phyloP scores from a whole-genome alignment of 2,113 vertebrate genomes.

The Athene noctua region DNA sequence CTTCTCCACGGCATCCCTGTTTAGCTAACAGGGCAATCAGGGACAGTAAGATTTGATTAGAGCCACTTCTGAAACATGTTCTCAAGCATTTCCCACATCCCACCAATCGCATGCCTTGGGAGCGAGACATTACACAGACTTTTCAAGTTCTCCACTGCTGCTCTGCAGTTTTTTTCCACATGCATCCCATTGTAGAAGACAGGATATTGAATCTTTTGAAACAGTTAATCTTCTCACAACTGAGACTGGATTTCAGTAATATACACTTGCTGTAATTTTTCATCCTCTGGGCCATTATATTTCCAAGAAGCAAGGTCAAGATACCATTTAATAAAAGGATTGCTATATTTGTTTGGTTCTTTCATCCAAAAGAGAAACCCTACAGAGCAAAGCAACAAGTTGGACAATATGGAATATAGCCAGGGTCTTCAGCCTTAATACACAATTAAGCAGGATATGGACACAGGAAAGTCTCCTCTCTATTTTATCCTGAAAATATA shows the following conservation, averaged over 20 bases:
- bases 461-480: background rate
- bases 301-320: slow-evolving; percentile 30
- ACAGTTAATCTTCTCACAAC: background rate
- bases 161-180: background rate
- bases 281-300: background rate
- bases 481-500: background rate
- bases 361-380: background rate
- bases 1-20: background rate
- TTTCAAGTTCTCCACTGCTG: background rate
- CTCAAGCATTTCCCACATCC: background rate
- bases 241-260: slow-evolving; percentile 6
- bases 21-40: background rate
- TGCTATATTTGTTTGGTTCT: background rate
- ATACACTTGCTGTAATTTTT: slow-evolving; percentile 34
- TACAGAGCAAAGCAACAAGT: background rate
- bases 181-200: background rate
- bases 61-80: background rate
- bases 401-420: background rate
- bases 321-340: slow-evolving; percentile 34
- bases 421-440: background rate
- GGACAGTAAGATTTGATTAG: background rate
- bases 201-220: slow-evolving; percentile 25
- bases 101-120: background rate
- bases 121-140: background rate
- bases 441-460: background rate